Evolutionary conservation across 64 coral and sea anemone species (phyloP).

Genomic region (Anthopleura sola): DNA sequence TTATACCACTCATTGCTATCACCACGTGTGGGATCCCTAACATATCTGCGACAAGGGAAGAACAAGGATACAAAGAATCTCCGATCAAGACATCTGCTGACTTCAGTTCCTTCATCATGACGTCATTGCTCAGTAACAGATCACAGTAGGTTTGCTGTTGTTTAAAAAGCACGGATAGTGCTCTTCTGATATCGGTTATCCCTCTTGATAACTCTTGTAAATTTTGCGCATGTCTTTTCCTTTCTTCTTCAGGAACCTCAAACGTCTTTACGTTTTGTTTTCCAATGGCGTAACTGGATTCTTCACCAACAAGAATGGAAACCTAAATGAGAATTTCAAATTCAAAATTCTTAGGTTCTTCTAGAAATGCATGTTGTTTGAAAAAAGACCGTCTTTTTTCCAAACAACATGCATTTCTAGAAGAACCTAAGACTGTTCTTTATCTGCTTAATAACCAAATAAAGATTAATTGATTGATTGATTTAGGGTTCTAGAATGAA

Average conservation of each 20-base stretch:
- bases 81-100: slow-evolving; percentile 44
- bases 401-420: too few species aligned
- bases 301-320: not conserved
- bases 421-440: too few species aligned
- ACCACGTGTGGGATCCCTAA: slow-evolving; percentile 34
- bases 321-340: not conserved
- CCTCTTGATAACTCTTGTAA: not conserved
- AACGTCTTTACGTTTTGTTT: not conserved
- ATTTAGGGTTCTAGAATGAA: too few species aligned
- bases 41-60: slow-evolving; percentile 33
- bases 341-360: too few species aligned
- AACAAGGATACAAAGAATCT: slow-evolving; percentile 31
- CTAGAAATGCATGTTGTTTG: too few species aligned
- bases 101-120: slow-evolving; percentile 14
- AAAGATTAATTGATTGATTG: too few species aligned
- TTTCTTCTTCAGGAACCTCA: not conserved
- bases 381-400: too few species aligned
- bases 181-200: too few species aligned
- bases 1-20: not conserved
- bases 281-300: not conserved
- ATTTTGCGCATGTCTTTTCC: not conserved
- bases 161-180: not conserved
- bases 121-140: slow-evolving; percentile 1
- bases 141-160: not conserved
- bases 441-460: too few species aligned